Percentiles rank a stretch among this genome's conserved stretches.
These are phyloP conservation scores for Orientallactaga sibirica DNA, from an alignment of 2,797 vertebrate species.

Conservation along the genomic window DNA sequence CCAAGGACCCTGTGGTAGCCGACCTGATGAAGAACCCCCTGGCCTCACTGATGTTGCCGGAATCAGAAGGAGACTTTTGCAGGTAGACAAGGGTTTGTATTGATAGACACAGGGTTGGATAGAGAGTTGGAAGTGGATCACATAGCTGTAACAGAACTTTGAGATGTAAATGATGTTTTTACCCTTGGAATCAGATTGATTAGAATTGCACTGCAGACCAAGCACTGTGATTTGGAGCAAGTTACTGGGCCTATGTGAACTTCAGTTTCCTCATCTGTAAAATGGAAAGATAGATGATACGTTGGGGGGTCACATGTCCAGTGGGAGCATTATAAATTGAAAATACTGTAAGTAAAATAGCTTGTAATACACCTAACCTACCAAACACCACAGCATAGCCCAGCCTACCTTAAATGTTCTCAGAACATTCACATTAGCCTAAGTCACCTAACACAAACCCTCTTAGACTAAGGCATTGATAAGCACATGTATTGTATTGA, in stretches of 20 bases:
- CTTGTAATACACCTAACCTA: not conserved
- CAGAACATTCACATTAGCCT: not conserved
- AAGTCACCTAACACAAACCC: not conserved
- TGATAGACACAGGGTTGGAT: not conserved
- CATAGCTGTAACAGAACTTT: not conserved
- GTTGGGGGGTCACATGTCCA: not conserved
- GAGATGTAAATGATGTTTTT: not conserved
- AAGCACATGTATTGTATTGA: not conserved
- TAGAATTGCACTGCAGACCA: not conserved
- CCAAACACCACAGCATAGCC: not conserved
- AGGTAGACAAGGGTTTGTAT: constrained; percentile 86
- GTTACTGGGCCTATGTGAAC: not conserved
- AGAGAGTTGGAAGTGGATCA: not conserved
- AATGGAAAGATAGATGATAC: not conserved
- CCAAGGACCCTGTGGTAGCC: constrained; percentile 90
- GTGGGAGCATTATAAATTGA: not conserved
- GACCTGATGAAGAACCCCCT: constrained; percentile 91
- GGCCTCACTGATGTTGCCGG: constrained; percentile 93
- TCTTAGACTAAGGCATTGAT: not conserved
- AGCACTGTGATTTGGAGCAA: not conserved
- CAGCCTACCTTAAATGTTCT: accelerated
- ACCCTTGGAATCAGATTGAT: not conserved
- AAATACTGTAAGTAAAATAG: not conserved
- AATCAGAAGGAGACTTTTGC: constrained; percentile 93
- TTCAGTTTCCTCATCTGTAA: not conserved